phyloP scores from a whole-genome alignment of 2,113 vertebrate genomes.

The Xiphophorus hellerii region DNA sequence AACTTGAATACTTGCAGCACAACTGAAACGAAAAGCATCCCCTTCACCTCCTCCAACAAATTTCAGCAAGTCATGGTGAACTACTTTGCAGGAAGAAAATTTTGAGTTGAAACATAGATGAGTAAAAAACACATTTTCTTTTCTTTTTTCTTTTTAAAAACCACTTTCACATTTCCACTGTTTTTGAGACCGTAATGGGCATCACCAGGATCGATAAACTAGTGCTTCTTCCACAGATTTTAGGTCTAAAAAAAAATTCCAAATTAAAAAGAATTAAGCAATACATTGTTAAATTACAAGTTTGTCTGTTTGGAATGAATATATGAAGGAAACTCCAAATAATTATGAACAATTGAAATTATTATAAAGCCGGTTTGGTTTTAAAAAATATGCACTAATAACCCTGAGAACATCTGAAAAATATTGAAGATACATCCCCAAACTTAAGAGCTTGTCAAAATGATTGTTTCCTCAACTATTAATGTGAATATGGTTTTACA shows the following conservation, averaged over 20 bases:
- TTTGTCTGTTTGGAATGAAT: neutral
- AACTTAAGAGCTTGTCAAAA: neutral
- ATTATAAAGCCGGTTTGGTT: neutral
- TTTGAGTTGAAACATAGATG: conserved; percentile 37
- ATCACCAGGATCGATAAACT: neutral
- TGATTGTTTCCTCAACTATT: neutral
- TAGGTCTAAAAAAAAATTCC: neutral
- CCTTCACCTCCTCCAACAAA: neutral
- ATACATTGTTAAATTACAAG: neutral
- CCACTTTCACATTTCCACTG: conserved; percentile 10
- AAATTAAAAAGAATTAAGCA: neutral
- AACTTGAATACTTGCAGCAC: conserved; percentile 54
- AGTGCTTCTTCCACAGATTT: neutral
- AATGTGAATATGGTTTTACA: neutral
- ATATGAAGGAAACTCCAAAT: neutral
- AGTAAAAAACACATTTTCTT: conserved; percentile 10
- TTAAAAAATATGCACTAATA: neutral
- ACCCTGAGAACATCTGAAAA: neutral
- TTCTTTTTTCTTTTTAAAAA: no score
- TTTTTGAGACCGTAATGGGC: conserved; percentile 18
- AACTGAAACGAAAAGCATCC: neutral
- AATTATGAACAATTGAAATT: neutral
- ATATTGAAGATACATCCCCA: neutral
- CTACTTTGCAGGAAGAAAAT: conserved; percentile 18
- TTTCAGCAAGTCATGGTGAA: conserved; percentile 25